Percentiles rank a stretch among this genome's conserved stretches.
phyloP scores from a whole-genome alignment of 2,113 vertebrate genomes.

The Collichthys lucidus region DNA sequence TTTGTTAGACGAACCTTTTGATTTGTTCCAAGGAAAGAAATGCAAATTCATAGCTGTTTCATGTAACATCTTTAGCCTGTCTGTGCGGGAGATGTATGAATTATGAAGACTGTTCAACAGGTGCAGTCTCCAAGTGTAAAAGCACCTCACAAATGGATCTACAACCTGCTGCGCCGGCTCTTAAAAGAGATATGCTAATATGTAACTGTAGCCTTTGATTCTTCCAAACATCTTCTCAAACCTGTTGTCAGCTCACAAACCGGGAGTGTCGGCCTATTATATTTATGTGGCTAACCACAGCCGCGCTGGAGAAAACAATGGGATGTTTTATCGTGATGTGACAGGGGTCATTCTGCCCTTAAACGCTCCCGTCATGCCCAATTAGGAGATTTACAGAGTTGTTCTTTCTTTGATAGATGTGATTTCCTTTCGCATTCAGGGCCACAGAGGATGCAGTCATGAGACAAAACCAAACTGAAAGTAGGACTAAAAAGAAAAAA shows the following conservation, averaged over 20 bases:
- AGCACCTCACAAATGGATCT: background rate
- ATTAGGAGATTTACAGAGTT: slow-evolving; percentile 72
- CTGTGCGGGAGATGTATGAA: background rate
- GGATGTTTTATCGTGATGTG: slow-evolving; percentile 54
- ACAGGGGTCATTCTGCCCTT: slow-evolving; percentile 47
- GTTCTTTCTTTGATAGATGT: slow-evolving; percentile 47
- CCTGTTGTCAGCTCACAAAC: slow-evolving; percentile 15
- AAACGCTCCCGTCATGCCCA: slow-evolving; percentile 55
- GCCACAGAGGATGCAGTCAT: slow-evolving; percentile 43
- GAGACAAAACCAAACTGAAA: slow-evolving; percentile 43
- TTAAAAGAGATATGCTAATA: slow-evolving; percentile 4
- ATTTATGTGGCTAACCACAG: slow-evolving; percentile 61
- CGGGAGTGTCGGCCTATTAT: slow-evolving; percentile 52
- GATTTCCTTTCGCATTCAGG: slow-evolving; percentile 47
- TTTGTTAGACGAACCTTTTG: background rate
- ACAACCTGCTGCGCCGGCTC: slow-evolving; percentile 15
- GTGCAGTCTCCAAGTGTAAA: background rate
- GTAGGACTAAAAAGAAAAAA: slow-evolving; percentile 20
- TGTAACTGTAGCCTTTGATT: slow-evolving; percentile 12
- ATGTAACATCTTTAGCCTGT: background rate
- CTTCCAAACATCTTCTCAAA: slow-evolving; percentile 9
- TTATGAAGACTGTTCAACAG: slow-evolving; percentile 4
- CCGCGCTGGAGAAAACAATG: slow-evolving; percentile 62
- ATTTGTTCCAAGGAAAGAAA: background rate
- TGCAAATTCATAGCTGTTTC: background rate